Percentiles rank a stretch among this genome's conserved stretches.
These are phyloP conservation scores for Gambelia wislizenii DNA, from an alignment of 2,797 vertebrate species.

Conservation along the genomic window DNA sequence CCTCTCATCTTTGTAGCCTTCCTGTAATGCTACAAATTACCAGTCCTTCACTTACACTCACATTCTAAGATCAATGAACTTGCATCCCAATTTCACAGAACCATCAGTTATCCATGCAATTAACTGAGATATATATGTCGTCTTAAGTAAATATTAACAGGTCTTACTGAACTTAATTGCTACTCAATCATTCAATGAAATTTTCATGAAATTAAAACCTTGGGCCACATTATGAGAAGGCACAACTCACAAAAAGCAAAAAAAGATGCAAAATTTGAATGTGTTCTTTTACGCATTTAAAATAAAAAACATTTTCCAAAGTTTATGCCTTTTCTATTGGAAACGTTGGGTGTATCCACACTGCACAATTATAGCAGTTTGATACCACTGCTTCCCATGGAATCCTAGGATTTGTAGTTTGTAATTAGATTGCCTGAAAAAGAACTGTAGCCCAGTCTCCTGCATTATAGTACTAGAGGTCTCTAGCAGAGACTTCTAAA, in stretches of 20 bases:
- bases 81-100: conserved; percentile 65
- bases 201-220: conserved; percentile 68
- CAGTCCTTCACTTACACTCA: conserved; percentile 61
- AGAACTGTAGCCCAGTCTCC: too few species aligned
- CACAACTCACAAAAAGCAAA: too few species aligned
- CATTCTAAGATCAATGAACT: conserved; percentile 73
- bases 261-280: conserved; percentile 50
- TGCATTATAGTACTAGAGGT: too few species aligned
- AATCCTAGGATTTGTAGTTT: too few species aligned
- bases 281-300: conserved; percentile 37
- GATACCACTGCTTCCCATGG: too few species aligned
- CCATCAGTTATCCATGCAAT: conserved; percentile 66
- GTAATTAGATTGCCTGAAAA: too few species aligned
- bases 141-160: conserved; percentile 45
- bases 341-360: not conserved
- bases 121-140: conserved; percentile 72
- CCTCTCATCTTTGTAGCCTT: conserved; percentile 17
- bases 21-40: conserved; percentile 47
- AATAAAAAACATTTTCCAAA: conserved; percentile 38
- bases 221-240: too few species aligned
- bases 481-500: too few species aligned
- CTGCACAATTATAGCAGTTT: too few species aligned
- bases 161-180: conserved; percentile 62
- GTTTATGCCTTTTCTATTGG: conserved; percentile 49
- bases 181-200: conserved; percentile 64